These are phyloP conservation scores for Scaptomyza pallida DNA, from an alignment of 1,140 invertebrate genomes.

Conservation along the genomic window DNA sequence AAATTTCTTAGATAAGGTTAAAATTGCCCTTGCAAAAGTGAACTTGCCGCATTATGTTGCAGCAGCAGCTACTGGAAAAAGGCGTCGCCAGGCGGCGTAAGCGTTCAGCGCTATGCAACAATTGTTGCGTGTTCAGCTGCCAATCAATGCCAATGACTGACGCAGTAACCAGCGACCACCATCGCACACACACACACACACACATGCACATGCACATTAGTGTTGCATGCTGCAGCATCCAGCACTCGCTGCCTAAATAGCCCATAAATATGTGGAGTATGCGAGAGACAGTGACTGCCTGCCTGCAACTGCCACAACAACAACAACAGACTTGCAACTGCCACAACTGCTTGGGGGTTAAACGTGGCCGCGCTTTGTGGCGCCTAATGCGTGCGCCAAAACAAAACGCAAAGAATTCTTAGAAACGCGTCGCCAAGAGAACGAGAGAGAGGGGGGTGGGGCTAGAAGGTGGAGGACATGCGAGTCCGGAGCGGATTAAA, in stretches of 20 bases:
- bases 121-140: constrained; percentile 77
- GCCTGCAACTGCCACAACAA: constrained; percentile 22
- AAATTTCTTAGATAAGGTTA: no score
- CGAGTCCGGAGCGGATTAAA: constrained; percentile 71
- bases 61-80: constrained; percentile 5
- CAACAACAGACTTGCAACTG: no score
- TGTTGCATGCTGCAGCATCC: constrained; percentile 55
- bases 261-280: constrained; percentile 82
- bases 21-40: constrained; percentile 7
- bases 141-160: constrained; percentile 77
- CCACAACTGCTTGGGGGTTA: constrained; percentile 64
- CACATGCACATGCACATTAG: not conserved
- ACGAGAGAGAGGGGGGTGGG: not conserved
- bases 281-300: constrained; percentile 32
- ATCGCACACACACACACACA: constrained; percentile 16
- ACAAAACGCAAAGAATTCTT: constrained; percentile 79
- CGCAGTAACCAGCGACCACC: constrained; percentile 38
- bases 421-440: constrained; percentile 72
- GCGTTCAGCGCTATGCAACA: constrained; percentile 63
- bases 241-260: constrained; percentile 75
- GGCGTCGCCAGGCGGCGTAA: constrained; percentile 4
- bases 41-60: constrained; percentile 25
- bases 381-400: constrained; percentile 80
- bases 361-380: constrained; percentile 74
- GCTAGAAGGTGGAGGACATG: constrained; percentile 21